phyloP scores from a whole-genome alignment of 2,113 vertebrate genomes.

The Zeus faber region DNA sequence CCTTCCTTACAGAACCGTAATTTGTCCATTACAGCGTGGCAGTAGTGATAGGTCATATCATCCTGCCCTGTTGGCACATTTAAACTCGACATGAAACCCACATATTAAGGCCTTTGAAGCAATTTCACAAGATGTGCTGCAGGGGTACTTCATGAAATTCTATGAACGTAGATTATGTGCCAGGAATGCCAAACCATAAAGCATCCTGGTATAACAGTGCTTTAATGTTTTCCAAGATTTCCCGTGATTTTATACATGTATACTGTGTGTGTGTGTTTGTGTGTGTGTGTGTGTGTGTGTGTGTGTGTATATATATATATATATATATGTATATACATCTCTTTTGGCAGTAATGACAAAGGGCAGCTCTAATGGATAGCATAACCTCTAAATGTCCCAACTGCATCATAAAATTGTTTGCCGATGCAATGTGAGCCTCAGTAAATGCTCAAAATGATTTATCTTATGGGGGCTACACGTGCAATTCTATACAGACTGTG shows the following conservation, averaged over 20 bases:
- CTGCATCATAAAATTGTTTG: slow-evolving; percentile 24
- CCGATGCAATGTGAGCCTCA: slow-evolving; percentile 1
- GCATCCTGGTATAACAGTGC: slow-evolving; percentile 7
- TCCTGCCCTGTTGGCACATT: slow-evolving; percentile 57
- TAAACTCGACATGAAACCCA: slow-evolving; percentile 47
- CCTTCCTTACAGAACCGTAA: slow-evolving; percentile 37
- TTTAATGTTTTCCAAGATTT: slow-evolving; percentile 12
- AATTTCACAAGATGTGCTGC: slow-evolving; percentile 26
- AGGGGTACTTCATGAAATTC: slow-evolving; percentile 35
- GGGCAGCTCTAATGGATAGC: slow-evolving; percentile 15
- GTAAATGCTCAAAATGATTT: slow-evolving; percentile 21
- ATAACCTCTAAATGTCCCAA: neutral
- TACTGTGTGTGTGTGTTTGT: too few relatives aligned
- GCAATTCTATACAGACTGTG: neutral
- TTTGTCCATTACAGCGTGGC: slow-evolving; percentile 54
- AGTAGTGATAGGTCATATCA: slow-evolving; percentile 49
- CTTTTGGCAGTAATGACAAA: slow-evolving; percentile 17
- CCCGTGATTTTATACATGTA: too few relatives aligned
- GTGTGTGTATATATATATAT: too few relatives aligned
- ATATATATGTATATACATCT: slow-evolving; percentile 28
- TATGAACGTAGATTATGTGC: slow-evolving; percentile 27
- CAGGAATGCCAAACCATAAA: slow-evolving; percentile 20
- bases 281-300: too few relatives aligned
- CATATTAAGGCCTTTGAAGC: slow-evolving; percentile 47
- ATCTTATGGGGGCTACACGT: neutral